These are phyloP conservation scores for Melanotaenia maccullochi DNA, from an alignment of 2,797 vertebrate genomes.

Conservation along the genomic window DNA sequence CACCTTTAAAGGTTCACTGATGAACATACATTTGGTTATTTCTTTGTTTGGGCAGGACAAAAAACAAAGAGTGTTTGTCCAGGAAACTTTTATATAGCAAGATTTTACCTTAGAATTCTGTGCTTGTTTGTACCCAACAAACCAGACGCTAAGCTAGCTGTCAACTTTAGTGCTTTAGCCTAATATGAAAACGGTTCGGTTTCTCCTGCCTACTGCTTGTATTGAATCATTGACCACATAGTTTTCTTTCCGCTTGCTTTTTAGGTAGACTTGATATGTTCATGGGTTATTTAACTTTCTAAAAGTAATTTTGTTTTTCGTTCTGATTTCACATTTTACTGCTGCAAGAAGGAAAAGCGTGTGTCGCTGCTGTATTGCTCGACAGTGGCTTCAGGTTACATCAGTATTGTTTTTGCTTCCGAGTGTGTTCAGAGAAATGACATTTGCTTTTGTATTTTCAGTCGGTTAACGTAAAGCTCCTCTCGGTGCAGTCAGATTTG, in stretches of 20 bases:
- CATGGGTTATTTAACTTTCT: background rate
- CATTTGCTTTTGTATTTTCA: background rate
- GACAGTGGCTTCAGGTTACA: slow-evolving; percentile 8
- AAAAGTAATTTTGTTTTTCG: background rate
- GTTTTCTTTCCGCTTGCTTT: slow-evolving; percentile 4
- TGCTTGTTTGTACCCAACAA: background rate
- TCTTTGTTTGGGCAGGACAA: no score
- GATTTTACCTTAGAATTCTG: background rate
- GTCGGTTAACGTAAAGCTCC: background rate
- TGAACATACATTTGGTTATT: background rate
- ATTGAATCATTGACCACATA: slow-evolving; percentile 13
- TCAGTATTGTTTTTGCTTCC: background rate
- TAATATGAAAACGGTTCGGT: background rate
- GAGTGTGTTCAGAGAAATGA: slow-evolving; percentile 4
- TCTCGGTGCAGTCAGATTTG: background rate
- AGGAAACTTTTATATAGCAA: no score
- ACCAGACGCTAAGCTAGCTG: background rate
- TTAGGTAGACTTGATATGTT: background rate
- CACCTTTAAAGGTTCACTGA: background rate
- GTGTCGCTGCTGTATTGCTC: background rate
- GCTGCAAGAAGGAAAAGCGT: background rate
- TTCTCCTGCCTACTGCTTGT: background rate
- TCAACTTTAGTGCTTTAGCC: background rate
- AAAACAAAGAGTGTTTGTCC: no score
- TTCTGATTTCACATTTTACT: slow-evolving; percentile 6